Evolutionary conservation across 2,888 invertebrate genomes (phyloP).

Genomic region (Dryocosmus kuriphilus): DNA sequence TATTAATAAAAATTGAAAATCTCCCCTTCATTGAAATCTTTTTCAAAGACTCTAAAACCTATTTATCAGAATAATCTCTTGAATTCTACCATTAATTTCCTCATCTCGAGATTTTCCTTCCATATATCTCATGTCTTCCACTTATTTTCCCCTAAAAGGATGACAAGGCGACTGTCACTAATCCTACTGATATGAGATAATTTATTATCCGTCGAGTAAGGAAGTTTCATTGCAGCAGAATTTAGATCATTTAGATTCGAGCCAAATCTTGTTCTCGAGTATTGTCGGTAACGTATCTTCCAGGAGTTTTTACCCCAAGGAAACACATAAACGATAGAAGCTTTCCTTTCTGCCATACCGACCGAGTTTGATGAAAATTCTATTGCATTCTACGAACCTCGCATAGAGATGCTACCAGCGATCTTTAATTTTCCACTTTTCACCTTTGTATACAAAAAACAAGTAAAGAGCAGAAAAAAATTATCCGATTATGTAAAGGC

Average conservation of each 20-base stretch:
- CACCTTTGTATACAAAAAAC: not conserved
- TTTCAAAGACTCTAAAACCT: not conserved
- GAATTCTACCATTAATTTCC: not conserved
- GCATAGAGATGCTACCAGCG: constrained; percentile 17
- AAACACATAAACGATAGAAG: constrained; percentile 54
- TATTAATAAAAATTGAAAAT: not conserved
- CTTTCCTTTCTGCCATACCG: constrained; percentile 56
- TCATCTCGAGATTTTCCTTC: not conserved
- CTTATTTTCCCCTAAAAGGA: not conserved
- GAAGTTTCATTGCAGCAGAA: not conserved
- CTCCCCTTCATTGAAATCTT: not conserved
- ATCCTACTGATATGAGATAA: not conserved
- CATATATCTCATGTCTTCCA: not conserved
- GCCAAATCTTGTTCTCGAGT: not conserved
- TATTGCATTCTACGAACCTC: not conserved
- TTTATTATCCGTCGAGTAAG: constrained; percentile 14
- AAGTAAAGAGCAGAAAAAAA: not conserved
- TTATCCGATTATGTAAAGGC: not conserved
- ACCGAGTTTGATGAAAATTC: constrained; percentile 47
- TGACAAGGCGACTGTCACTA: not conserved
- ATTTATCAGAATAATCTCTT: not conserved
- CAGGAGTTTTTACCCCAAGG: constrained; percentile 51
- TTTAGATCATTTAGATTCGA: not conserved
- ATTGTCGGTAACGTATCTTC: constrained; percentile 51
- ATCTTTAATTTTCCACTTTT: not conserved